Conservation (phyloP, 2,797 vertebrate species). For the Lutjanus argentimaculatus region DNA sequence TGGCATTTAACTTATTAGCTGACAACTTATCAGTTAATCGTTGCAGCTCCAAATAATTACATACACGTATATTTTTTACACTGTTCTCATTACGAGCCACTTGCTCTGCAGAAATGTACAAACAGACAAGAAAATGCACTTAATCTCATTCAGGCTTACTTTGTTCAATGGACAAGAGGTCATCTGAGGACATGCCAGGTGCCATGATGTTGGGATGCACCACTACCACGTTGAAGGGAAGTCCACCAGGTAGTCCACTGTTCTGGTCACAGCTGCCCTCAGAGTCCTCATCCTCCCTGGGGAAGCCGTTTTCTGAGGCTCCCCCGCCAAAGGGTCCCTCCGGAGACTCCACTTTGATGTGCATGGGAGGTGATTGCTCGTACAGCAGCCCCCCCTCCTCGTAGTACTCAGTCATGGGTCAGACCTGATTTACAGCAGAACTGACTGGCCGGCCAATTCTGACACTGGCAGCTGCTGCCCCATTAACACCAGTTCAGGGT, state of each 20-base stretch:
- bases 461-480: conserved; percentile 70
- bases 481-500: conserved; percentile 69
- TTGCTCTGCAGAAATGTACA: not conserved
- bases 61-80: not conserved
- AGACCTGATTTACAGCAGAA: conserved; percentile 82
- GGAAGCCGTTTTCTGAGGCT: conserved; percentile 89
- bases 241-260: conserved; percentile 81
- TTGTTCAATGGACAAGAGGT: conserved; percentile 87
- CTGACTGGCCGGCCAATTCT: conserved; percentile 81
- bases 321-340: conserved; percentile 88
- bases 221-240: conserved; percentile 90
- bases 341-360: conserved; percentile 92
- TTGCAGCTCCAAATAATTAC: too few relatives aligned
- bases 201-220: conserved; percentile 89
- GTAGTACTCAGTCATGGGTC: conserved; percentile 90
- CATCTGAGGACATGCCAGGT: conserved; percentile 87
- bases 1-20: too few relatives aligned
- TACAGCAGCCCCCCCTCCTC: conserved; percentile 91
- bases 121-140: not conserved
- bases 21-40: too few relatives aligned
- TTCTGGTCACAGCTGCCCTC: conserved; percentile 88
- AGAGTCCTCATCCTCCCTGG: conserved; percentile 88
- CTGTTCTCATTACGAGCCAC: not conserved
- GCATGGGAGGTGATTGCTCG: conserved; percentile 91
- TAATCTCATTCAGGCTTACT: conserved; percentile 77